Base-by-base conservation (phyloP, 1,140 invertebrate species). In the Atta cephalotes region DNA sequence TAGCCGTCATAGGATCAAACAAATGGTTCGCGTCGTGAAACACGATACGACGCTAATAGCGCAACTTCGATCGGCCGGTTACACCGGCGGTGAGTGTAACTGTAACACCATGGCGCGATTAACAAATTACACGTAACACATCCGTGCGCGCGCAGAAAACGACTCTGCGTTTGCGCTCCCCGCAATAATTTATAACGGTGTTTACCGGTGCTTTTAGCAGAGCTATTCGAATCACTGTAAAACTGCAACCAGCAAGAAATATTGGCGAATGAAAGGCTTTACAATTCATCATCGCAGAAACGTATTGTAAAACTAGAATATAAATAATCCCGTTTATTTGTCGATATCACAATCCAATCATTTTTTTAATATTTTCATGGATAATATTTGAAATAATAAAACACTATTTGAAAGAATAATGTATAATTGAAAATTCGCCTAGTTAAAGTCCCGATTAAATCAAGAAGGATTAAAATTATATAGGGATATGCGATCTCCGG, bases 11-110 rank as follows among this genome's bases (percentile, higher is more conserved):
- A 93, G 80, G 70, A 63, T 66, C 86, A 89, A 92, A 93, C 88
- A 91, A 94, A 94, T 94, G 90, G 92, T 90, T 92, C 91, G 91
- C 91, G 89, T 92, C 90, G 91, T 91, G 91, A 86, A 88, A 93
- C 93, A 91, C 91, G 90, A 91, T 90, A 89, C 88, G 89, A 88
- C 82, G 87, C 90, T 93, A 94, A 94, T 92, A 93, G 89, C 88
- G 84, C 88, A 88, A 87, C 90, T 71, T 85, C 72, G 45, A 60
- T 18, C 76, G 76, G 28, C 49, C 18, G 31, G 70, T 84, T 84
- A 74, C 80, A 84, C 39, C 70, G 68, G 56, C 80, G 68, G 74
- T 79, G 60, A 79, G 77, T 77, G 82, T 63, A 88, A 88, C 82
- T 79, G 82, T 88, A 63, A 79, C 87, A 71, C 25, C 58, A 31